Evolutionary conservation across 2,113 vertebrate species (phyloP).

Genomic region (Acanthochromis polyacanthus): DNA sequence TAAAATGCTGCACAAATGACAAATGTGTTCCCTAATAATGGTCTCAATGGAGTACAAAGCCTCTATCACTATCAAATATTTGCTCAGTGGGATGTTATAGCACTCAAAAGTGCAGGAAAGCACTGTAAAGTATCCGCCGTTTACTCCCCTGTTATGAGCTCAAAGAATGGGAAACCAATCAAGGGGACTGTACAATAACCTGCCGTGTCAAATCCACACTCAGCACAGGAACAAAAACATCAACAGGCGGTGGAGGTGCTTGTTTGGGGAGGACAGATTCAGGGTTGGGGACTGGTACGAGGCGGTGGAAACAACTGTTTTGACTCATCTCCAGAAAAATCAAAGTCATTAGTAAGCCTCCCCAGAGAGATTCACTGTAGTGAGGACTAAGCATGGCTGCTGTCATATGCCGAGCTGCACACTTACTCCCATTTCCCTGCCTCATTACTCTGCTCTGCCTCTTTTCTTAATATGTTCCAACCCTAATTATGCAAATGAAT

Average conservation of each 20-base stretch:
- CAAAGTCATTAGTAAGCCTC: slow-evolving; percentile 63
- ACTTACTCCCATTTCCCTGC: slow-evolving; percentile 57
- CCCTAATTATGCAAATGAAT: slow-evolving; percentile 67
- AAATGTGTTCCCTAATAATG: slow-evolving; percentile 9
- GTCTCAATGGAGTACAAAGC: slow-evolving; percentile 40
- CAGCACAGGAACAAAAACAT: slow-evolving; percentile 6
- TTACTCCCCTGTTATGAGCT: slow-evolving; percentile 45
- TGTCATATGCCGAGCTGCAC: slow-evolving; percentile 54
- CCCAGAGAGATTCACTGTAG: slow-evolving; percentile 31
- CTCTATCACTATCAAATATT: slow-evolving; percentile 69
- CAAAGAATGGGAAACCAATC: slow-evolving; percentile 69
- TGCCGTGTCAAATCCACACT: slow-evolving; percentile 21
- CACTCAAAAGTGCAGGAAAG: slow-evolving; percentile 33
- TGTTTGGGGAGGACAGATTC: slow-evolving; percentile 53
- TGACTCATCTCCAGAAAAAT: slow-evolving; percentile 59
- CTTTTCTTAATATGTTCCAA: slow-evolving; percentile 53
- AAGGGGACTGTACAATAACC: slow-evolving; percentile 37
- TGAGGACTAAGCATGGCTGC: slow-evolving; percentile 62
- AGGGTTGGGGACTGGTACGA: not conserved
- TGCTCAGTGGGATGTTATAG: slow-evolving; percentile 45
- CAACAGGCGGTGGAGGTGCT: slow-evolving; percentile 26
- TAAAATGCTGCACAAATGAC: slow-evolving; percentile 17
- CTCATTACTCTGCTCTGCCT: slow-evolving; percentile 67
- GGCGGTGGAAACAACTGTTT: slow-evolving; percentile 37
- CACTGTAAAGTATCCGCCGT: slow-evolving; percentile 12